phyloP scores from a whole-genome alignment of 1,140 invertebrate species.

The Ceratosolen fusciceps region DNA sequence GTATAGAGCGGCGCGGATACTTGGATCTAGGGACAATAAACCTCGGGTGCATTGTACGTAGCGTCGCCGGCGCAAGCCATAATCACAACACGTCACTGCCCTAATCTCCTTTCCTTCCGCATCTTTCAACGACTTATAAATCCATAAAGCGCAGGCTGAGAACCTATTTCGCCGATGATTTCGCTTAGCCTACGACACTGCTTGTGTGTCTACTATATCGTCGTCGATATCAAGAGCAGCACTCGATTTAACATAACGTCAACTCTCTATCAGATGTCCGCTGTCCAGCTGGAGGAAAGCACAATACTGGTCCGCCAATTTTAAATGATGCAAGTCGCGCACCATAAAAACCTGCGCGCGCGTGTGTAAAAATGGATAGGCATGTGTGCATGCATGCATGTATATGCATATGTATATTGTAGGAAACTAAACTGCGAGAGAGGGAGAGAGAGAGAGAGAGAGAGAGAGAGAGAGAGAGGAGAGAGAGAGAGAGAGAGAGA shows the following conservation, averaged over 20 bases:
- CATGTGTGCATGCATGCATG: too few species aligned
- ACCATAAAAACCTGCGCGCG: too few species aligned
- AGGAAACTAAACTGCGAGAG: background rate
- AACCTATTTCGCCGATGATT: background rate
- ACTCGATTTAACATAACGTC: background rate
- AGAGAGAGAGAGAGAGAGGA: too few species aligned
- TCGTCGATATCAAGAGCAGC: background rate
- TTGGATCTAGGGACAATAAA: conserved; percentile 43
- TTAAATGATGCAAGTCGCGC: background rate
- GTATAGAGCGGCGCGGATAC: background rate
- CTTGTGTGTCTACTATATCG: background rate
- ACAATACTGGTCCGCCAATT: background rate
- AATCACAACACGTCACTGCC: conserved; percentile 7
- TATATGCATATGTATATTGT: too few species aligned
- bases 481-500: too few species aligned
- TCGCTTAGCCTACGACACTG: background rate
- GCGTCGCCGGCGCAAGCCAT: background rate
- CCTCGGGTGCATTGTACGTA: background rate
- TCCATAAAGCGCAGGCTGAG: background rate
- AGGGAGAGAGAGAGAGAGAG: too few species aligned
- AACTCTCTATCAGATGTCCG: background rate
- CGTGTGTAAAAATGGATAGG: too few species aligned
- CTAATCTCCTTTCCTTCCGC: background rate
- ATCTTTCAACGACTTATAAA: background rate
- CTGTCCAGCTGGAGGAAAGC: too few species aligned